Base-by-base conservation (phyloP, 1,140 invertebrate genomes). In the Drosophila oshimai region DNA sequence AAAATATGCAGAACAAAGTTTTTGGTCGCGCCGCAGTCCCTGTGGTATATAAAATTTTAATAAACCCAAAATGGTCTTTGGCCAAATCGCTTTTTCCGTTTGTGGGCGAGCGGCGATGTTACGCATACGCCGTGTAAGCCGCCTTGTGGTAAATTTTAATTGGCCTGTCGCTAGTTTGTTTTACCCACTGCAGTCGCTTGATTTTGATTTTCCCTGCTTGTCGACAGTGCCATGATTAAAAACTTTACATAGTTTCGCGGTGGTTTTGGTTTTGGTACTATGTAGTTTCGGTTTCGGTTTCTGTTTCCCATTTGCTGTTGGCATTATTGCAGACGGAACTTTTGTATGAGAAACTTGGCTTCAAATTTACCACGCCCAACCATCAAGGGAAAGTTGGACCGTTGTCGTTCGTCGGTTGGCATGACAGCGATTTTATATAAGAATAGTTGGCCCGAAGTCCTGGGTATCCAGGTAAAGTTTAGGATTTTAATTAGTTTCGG, bases 61-160 rank as follows among this genome's bases (percentile, higher is more conserved):
- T 72, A 72, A 61, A 72, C 68, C 60, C 37, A 26, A 39, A 68
- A 50, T 51, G 39, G 42, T 64, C 58, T 46, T 10, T 42, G 53
- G 34, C 18, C 18, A 61, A 61, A 61, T 61, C 57, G 54, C 17
- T 42, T 60, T 65, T 64, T 65, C 12, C 12, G 28, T 49, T 46
- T 45, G 34, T 20, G 33, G 57, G 26, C 28, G 28, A 28, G 45
- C 22, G 26, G 61, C 57, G 20, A 34, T 68, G 68, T 71, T 61
- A 72, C 68, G 67, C 68, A 72, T 72, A 72, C 68, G 67, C 54
- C 67, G n/a, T 51, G 54, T 71, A 46, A 46, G 53, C 68, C 44
- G 44, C 42, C 65, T 71, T 71, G 54, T 61, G 67, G 67, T 41
- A 71, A 51, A 71, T 72, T 72, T 72, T 72, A 72, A 72, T 71